phyloP scores from a whole-genome alignment of 2,113 vertebrate species.

The Lagenorhynchus albirostris region DNA sequence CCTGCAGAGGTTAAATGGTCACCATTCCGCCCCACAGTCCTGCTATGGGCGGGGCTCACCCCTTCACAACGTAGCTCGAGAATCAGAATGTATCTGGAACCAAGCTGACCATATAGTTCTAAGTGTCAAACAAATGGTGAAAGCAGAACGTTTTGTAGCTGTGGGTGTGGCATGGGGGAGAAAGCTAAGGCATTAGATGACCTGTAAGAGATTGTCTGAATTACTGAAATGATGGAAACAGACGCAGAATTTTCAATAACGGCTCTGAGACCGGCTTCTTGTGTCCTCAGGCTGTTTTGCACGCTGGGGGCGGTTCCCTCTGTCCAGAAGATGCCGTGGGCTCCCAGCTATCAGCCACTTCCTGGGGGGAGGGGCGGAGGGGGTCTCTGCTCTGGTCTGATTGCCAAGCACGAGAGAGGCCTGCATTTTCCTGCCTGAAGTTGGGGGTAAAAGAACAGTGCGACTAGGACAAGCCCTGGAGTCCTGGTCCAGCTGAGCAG shows the following conservation, averaged over 20 bases:
- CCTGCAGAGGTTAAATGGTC: neutral
- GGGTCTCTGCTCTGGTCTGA: neutral
- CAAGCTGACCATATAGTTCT: too few species aligned
- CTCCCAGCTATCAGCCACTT: neutral
- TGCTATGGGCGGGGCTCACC: neutral
- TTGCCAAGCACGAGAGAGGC: neutral
- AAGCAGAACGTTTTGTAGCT: neutral
- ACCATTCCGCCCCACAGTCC: neutral
- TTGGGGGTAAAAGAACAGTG: neutral
- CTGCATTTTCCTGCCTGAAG: neutral
- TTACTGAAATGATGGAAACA: neutral
- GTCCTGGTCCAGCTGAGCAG: neutral
- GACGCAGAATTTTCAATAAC: neutral
- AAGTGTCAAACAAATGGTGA: neutral
- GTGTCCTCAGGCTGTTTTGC: neutral
- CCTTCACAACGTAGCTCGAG: neutral
- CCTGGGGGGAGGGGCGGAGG: neutral
- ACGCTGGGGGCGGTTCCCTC: neutral
- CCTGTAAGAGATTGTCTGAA: neutral
- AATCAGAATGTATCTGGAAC: neutral
- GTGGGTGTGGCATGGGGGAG: fast-evolving
- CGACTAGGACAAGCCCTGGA: neutral
- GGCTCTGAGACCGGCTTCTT: neutral
- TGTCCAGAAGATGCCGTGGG: fast-evolving
- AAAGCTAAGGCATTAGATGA: neutral